A percentile compares a stretch with the other conserved stretches of the same genome.
phyloP scores from a whole-genome alignment of 37 sponge, comb jelly and placozoan species.

The Haliclona indistincta region DNA sequence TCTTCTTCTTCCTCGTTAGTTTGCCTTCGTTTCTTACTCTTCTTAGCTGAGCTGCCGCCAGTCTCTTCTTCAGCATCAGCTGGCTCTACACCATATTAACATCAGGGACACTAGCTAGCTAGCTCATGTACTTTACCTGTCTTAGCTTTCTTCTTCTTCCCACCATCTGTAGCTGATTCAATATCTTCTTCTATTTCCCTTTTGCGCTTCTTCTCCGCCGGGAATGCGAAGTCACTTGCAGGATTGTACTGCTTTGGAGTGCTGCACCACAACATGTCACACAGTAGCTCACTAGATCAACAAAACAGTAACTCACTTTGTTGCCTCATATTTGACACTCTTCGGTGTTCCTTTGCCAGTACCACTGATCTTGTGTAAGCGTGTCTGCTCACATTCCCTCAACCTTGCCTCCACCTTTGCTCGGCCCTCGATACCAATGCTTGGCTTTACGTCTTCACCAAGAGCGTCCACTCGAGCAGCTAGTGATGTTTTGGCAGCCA shows the following conservation, averaged over 20 bases:
- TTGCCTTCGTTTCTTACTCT: constrained; percentile 17
- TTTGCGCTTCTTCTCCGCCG: constrained; percentile 48
- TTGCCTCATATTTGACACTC: constrained; percentile 70
- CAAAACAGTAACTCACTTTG: constrained; percentile 33
- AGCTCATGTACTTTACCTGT: not conserved
- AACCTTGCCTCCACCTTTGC: constrained; percentile 81
- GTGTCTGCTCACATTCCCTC: constrained; percentile 70
- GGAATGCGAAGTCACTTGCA: constrained; percentile 66
- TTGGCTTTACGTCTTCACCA: constrained; percentile 79
- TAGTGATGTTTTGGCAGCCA: constrained; percentile 96
- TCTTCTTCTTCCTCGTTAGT: constrained; percentile 28
- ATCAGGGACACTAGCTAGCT: constrained; percentile 2
- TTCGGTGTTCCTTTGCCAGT: constrained; percentile 62
- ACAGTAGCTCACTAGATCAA: not conserved
- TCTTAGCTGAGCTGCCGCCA: constrained; percentile 4
- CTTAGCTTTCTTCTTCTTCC: not conserved
- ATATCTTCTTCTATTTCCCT: constrained; percentile 39
- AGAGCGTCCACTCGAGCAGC: constrained; percentile 92
- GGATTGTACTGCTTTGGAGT: constrained; percentile 67
- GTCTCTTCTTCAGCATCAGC: constrained; percentile 17
- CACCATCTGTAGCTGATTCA: not conserved
- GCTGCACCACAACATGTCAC: constrained; percentile 4
- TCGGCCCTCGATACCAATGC: constrained; percentile 66
- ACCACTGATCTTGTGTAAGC: constrained; percentile 69
- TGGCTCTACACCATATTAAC: not conserved